Percentiles rank a stretch among this genome's conserved stretches.
These are phyloP conservation scores for Cryptus armator DNA, from an alignment of 2,888 invertebrate species.

Conservation along the genomic window DNA sequence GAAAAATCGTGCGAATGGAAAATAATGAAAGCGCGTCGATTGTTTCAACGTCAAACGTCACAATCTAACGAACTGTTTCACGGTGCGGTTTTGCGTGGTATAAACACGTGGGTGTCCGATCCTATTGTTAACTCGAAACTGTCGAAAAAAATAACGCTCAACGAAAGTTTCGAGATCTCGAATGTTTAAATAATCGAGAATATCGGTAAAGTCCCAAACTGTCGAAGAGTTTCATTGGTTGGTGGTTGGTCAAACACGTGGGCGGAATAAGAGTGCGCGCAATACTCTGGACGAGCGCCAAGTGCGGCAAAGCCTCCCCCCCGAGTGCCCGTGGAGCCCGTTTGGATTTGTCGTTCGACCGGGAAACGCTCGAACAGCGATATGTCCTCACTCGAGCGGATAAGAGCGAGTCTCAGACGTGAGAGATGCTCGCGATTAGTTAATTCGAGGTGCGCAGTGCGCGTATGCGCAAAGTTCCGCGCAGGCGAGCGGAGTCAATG, in stretches of 20 bases:
- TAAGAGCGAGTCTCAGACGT: conserved; percentile 4
- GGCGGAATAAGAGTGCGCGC: conserved; percentile 73
- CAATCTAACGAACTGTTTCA: no score
- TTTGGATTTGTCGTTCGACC: conserved; percentile 19
- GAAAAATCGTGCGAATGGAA: neutral
- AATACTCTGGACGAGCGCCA: conserved; percentile 66
- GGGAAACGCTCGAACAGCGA: conserved; percentile 15
- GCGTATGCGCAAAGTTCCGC: conserved; percentile 19
- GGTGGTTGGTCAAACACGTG: conserved; percentile 53
- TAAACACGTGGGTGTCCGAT: no score
- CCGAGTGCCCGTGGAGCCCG: neutral
- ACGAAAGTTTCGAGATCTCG: neutral
- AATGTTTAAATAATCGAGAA: neutral
- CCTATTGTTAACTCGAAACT: no score
- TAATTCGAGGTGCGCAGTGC: neutral
- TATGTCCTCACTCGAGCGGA: conserved; percentile 23
- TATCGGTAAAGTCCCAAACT: neutral
- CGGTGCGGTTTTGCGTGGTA: no score
- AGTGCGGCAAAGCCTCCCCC: conserved; percentile 64
- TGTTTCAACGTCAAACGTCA: no score
- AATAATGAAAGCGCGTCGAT: no score
- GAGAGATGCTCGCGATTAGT: conserved; percentile 34
- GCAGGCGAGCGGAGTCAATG: conserved; percentile 20
- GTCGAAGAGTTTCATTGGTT: neutral
- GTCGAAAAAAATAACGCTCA: no score